Base-by-base conservation (phyloP, 2,797 vertebrate species). In the Mus minutoides region DNA sequence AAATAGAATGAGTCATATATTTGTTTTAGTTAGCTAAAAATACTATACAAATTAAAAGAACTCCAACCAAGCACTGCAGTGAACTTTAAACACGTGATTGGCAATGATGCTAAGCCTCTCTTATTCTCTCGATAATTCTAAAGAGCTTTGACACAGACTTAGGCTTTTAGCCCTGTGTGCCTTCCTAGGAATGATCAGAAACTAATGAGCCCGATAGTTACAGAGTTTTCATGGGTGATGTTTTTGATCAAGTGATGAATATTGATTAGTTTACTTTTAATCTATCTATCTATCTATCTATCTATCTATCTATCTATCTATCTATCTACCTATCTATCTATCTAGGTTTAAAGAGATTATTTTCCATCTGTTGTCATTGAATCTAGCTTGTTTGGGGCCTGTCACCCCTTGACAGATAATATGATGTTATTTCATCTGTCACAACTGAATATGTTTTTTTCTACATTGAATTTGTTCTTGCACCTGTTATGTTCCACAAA, bases 41-140 rank as follows among this genome's bases (percentile, higher is more conserved):
- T 91, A 12, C 6, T 75, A 21, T 34, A 22, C 37, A 80, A 54
- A 88, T 83, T 78, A 77, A 69, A 85, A 90, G 83, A 96, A 73
- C 34, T 89, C 21, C 2, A 79, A 31, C 3, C 54, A 88, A 86
- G 29, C 73, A 56, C 37, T 88, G 75, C 49, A 85, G 73, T 88
- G 69, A 88, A 93, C 77, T 95, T 88, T 75, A 94, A 91, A 92
- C 54, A 96, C 60, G 95, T 91, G 46, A 56, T 43, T 71, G 43
- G 29, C 56, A 62, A 14, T 75, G 54, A 83, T 90, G 58, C 22
- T 69, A 95, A 86, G 14, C 56, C n/a, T 52, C 52, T 82, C 54
- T 95, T 62, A 78, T 64, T 94, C 16, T 24, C 94, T 90, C 62
- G 88, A 62, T 52, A 56, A 82, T 96, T 95, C 80, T 75, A 22